Evolutionary conservation across 2,797 vertebrate species (phyloP).

Genomic region (Nannoperca obscura): DNA sequence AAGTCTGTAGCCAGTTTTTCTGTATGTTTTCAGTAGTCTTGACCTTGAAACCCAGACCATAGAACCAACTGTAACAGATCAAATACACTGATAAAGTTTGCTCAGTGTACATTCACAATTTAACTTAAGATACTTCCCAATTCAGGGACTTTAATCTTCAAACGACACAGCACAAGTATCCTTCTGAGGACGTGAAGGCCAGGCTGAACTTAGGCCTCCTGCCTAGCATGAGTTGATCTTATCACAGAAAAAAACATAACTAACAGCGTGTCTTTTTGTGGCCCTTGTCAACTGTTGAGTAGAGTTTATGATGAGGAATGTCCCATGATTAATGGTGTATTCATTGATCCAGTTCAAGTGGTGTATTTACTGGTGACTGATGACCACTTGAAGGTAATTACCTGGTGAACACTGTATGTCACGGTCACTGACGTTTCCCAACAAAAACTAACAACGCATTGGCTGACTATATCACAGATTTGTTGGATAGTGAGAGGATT

Average conservation of each 20-base stretch:
- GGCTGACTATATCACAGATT: not conserved
- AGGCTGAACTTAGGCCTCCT: not conserved
- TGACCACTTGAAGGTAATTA: not conserved
- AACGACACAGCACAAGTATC: not conserved
- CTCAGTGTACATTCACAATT: not conserved
- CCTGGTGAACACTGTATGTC: not conserved
- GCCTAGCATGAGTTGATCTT: not conserved
- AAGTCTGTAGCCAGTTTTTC: not conserved
- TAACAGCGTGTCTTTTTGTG: not conserved
- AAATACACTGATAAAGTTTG: not conserved
- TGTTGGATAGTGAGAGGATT: not conserved
- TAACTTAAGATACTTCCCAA: not conserved
- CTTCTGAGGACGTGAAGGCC: slow-evolving; percentile 3
- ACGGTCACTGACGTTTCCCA: not conserved
- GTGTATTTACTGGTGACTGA: not conserved
- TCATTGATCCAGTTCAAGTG: not conserved
- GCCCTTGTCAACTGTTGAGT: not conserved
- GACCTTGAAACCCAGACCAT: slow-evolving; percentile 3
- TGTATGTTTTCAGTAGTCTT: not conserved
- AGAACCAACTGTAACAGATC: not conserved
- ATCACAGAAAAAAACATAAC: not conserved
- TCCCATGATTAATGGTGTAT: not conserved
- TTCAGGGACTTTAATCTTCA: not conserved
- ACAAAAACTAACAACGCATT: not conserved
- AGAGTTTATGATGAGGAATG: not conserved